These are phyloP conservation scores for Lypha dubia DNA, from an alignment of 2,888 invertebrate species.

Conservation along the genomic window DNA sequence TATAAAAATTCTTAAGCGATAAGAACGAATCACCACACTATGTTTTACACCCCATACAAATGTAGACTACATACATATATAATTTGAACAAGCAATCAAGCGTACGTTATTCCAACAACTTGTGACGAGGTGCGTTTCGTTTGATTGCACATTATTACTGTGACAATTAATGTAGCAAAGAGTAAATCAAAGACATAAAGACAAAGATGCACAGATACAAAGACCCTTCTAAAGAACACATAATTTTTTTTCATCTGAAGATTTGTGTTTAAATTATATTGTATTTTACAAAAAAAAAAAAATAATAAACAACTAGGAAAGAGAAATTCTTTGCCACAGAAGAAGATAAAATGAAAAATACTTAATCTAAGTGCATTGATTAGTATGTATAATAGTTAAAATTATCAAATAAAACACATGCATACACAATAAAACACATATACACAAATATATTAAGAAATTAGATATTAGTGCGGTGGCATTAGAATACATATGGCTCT, in stretches of 20 bases:
- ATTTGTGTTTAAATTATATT: slow-evolving; percentile 22
- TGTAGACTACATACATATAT: slow-evolving; percentile 15
- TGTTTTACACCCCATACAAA: slow-evolving; percentile 3
- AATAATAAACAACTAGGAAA: too few species aligned
- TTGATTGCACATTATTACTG: slow-evolving; percentile 63
- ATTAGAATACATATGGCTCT: slow-evolving; percentile 22
- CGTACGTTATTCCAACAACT: slow-evolving; percentile 50
- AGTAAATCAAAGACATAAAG: slow-evolving; percentile 14
- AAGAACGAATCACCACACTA: slow-evolving; percentile 10
- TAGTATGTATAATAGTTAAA: slow-evolving; percentile 33
- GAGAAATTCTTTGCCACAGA: slow-evolving; percentile 59
- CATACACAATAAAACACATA: neutral
- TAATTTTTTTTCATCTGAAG: slow-evolving; percentile 17
- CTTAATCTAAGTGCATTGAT: neutral
- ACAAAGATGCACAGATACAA: slow-evolving; percentile 30
- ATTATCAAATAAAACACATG: slow-evolving; percentile 20
- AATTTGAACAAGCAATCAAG: slow-evolving; percentile 54
- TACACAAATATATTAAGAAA: slow-evolving; percentile 13
- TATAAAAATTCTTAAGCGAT: slow-evolving; percentile 22
- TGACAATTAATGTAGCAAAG: slow-evolving; percentile 64
- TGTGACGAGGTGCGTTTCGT: slow-evolving; percentile 49
- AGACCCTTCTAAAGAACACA: slow-evolving; percentile 55
- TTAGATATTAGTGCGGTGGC: slow-evolving; percentile 23
- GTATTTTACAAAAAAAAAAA: slow-evolving; percentile 4
- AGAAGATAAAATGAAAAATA: slow-evolving; percentile 3